Conservation (phyloP, 2,113 vertebrate species). For the Mustela lutreola region DNA sequence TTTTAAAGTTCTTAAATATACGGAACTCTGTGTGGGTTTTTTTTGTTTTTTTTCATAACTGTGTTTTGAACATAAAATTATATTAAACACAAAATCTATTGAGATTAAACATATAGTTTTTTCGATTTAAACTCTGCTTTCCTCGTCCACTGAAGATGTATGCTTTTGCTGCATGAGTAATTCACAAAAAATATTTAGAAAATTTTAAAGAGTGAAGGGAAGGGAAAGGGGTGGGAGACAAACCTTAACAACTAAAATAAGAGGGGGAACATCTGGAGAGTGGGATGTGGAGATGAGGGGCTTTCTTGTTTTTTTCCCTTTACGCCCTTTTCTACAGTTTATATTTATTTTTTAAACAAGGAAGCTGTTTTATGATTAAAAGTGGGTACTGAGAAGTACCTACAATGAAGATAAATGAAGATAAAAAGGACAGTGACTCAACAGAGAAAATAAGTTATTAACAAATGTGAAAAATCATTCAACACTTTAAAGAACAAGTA, state of each 20-base stretch:
- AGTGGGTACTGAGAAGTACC: neutral
- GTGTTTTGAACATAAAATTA: neutral
- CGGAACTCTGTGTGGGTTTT: neutral
- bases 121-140: neutral
- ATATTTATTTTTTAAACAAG: slow-evolving; percentile 35
- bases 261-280: slow-evolving; percentile 36
- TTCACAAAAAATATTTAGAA: slow-evolving; percentile 43
- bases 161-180: neutral
- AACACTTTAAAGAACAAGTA: neutral
- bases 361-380: neutral
- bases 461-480: neutral
- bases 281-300: neutral
- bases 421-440: neutral
- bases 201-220: slow-evolving; percentile 38
- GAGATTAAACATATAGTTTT: neutral
- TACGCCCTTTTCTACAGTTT: neutral
- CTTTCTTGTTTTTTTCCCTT: neutral
- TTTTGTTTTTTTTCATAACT: neutral
- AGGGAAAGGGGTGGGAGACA: slow-evolving; percentile 35
- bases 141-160: neutral
- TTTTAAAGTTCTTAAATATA: neutral
- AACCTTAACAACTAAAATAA: slow-evolving; percentile 46
- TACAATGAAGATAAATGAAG: neutral
- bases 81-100: neutral
- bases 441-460: neutral